phyloP scores from a whole-genome alignment of 2,888 invertebrate species.

The Cerastis rubricosa region DNA sequence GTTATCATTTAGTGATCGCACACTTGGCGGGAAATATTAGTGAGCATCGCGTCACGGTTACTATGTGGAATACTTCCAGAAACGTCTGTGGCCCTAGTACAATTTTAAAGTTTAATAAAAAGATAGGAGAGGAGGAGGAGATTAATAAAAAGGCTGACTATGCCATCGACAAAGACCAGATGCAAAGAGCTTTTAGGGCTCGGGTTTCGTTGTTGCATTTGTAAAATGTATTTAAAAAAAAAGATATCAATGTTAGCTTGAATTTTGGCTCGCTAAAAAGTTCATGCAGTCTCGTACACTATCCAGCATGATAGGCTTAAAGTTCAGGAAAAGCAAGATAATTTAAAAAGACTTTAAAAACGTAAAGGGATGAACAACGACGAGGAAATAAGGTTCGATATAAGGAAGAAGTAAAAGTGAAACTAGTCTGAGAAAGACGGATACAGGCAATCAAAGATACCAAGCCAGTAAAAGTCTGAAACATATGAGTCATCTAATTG shows the following conservation, averaged over 20 bases:
- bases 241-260: neutral
- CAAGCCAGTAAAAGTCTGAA: neutral
- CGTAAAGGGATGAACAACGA: neutral
- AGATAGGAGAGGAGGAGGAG: too few relatives aligned
- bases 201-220: neutral
- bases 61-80: slow-evolving; percentile 17
- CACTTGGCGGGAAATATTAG: slow-evolving; percentile 57
- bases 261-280: neutral
- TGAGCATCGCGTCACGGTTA: slow-evolving; percentile 26
- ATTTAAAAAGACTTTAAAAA: neutral
- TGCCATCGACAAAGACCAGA: neutral
- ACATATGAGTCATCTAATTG: neutral
- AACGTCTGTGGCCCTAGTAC: neutral
- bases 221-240: neutral
- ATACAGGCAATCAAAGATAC: neutral
- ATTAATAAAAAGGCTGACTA: neutral
- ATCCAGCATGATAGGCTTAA: neutral
- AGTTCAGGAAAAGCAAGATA: neutral
- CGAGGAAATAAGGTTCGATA: neutral
- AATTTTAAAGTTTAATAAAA: neutral
- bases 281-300: neutral
- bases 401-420: slow-evolving; percentile 14
- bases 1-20: slow-evolving; percentile 48
- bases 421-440: slow-evolving; percentile 1
- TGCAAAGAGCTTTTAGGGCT: neutral